A percentile compares a stretch with the other conserved stretches of the same genome.
phyloP scores from a whole-genome alignment of 1,140 invertebrate genomes.

The Wasmannia auropunctata region DNA sequence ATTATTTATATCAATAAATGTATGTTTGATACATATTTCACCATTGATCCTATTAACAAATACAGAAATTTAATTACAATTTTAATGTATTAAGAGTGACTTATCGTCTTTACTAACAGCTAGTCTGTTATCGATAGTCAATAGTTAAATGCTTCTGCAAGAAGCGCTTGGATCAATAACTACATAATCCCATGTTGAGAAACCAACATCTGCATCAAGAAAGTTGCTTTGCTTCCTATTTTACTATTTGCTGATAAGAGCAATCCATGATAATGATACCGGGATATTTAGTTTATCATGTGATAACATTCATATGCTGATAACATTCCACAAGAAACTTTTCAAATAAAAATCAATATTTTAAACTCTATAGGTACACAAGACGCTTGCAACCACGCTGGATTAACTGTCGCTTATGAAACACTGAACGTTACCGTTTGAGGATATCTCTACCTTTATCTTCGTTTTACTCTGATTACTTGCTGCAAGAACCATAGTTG shows the following conservation, averaged over 20 bases:
- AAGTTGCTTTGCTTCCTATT: background rate
- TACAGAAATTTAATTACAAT: background rate
- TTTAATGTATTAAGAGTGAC: background rate
- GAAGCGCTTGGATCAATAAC: background rate
- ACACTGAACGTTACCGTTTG: background rate
- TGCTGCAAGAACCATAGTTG: background rate
- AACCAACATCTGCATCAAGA: background rate
- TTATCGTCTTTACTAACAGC: background rate
- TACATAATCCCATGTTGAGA: background rate
- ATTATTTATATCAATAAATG: background rate
- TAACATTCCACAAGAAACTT: background rate
- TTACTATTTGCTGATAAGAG: slow-evolving; percentile 13
- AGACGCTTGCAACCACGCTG: background rate
- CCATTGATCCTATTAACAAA: background rate
- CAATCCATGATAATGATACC: background rate
- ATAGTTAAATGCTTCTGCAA: background rate
- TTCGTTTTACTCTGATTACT: background rate
- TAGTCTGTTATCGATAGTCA: background rate
- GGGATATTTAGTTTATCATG: too few relatives aligned
- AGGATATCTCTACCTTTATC: background rate
- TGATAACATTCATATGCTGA: background rate
- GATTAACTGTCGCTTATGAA: background rate
- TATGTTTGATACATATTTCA: background rate
- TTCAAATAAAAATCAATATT: background rate
- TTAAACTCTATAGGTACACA: background rate